Conservation (phyloP, 2,888 invertebrate genomes). For the Hipparchia semele region DNA sequence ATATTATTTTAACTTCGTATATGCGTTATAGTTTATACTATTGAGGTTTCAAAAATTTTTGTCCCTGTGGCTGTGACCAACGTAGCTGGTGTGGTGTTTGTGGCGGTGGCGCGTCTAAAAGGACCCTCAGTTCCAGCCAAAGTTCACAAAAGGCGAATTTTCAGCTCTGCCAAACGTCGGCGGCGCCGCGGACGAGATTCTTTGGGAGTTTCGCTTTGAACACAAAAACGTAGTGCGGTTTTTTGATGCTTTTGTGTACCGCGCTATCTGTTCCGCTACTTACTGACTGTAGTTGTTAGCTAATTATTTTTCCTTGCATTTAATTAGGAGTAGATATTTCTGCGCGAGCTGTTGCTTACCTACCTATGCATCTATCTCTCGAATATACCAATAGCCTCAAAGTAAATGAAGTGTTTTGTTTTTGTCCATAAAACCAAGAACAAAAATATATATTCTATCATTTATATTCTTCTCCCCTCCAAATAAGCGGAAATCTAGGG, state of each 20-base stretch:
- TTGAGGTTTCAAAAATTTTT: too few relatives aligned
- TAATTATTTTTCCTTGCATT: not conserved
- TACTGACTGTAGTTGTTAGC: not conserved
- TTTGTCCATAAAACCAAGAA: too few relatives aligned
- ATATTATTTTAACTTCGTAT: too few relatives aligned
- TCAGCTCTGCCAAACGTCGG: slow-evolving; percentile 21
- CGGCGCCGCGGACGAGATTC: slow-evolving; percentile 27
- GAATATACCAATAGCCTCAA: too few relatives aligned
- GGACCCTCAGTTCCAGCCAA: not conserved
- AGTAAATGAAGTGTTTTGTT: too few relatives aligned
- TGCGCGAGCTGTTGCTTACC: too few relatives aligned
- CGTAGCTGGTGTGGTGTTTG: not conserved
- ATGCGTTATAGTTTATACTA: too few relatives aligned
- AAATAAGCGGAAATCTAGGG: too few relatives aligned
- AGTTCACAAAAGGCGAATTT: slow-evolving; percentile 27
- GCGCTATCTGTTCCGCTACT: not conserved
- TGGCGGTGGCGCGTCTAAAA: not conserved
- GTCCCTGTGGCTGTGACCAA: too few relatives aligned
- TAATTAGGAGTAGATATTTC: not conserved
- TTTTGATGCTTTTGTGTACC: slow-evolving; percentile 1
- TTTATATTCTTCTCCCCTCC: too few relatives aligned
- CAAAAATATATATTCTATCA: too few relatives aligned
- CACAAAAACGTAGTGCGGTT: slow-evolving; percentile 4
- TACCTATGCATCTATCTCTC: too few relatives aligned
- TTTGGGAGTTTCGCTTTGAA: slow-evolving; percentile 12